These are phyloP conservation scores for Umimayanthus chanpuru DNA, from an alignment of 92 coral and sea anemone species.

Conservation along the genomic window DNA sequence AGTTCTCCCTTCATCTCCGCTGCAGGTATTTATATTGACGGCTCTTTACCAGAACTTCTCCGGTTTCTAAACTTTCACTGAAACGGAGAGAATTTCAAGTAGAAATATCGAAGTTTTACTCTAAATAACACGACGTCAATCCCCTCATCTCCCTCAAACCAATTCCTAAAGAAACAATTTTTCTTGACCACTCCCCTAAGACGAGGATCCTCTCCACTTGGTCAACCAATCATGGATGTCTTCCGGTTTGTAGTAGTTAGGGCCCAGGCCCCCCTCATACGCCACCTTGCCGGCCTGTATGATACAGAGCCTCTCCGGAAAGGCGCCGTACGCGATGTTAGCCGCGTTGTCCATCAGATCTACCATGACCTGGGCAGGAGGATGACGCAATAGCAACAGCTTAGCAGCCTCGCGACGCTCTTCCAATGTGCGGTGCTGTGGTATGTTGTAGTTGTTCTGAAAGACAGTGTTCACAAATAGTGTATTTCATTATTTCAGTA, in stretches of 20 bases:
- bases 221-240: conserved; percentile 39
- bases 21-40: too few species aligned
- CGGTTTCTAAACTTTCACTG: too few species aligned
- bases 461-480: background rate
- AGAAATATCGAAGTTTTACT: background rate
- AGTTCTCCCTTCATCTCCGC: too few species aligned
- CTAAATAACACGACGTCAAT: background rate
- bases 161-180: background rate
- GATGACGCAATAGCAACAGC: conserved; percentile 42
- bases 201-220: conserved; percentile 7
- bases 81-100: too few species aligned
- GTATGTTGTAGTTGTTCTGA: conserved; percentile 29
- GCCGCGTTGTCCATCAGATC: conserved; percentile 54
- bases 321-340: conserved; percentile 48
- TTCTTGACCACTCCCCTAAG: background rate
- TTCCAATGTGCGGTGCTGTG: conserved; percentile 42
- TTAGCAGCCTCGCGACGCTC: conserved; percentile 52
- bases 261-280: conserved; percentile 53
- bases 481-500: too few species aligned
- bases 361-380: conserved; percentile 38
- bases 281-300: conserved; percentile 49
- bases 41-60: too few species aligned
- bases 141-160: background rate
- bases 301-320: conserved; percentile 49
- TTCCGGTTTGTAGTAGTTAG: conserved; percentile 41